phyloP scores from a whole-genome alignment of 2,797 vertebrate genomes.

The Leuciscus waleckii region DNA sequence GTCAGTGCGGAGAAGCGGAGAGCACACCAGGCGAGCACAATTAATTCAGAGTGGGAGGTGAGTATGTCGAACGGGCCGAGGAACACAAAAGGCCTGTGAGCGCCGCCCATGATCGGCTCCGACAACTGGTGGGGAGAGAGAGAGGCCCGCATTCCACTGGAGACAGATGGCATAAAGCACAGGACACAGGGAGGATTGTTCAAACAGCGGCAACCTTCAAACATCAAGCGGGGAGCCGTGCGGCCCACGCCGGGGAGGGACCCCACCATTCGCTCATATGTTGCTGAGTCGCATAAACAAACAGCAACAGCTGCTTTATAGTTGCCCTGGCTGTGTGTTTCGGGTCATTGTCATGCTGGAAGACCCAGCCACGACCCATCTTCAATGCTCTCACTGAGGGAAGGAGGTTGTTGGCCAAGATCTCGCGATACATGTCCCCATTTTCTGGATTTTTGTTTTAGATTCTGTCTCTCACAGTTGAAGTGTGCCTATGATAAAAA shows the following conservation, averaged over 20 bases:
- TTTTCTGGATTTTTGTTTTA: no score
- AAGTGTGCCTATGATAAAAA: no score
- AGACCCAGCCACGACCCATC: no score
- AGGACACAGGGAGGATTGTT: slow-evolving; percentile 99
- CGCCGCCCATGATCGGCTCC: slow-evolving; percentile 83
- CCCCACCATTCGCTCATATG: slow-evolving; percentile 92
- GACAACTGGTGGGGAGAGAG: slow-evolving; percentile 98
- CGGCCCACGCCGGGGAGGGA: slow-evolving; percentile 93
- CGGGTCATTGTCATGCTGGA: no score
- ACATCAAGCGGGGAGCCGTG: slow-evolving; percentile 93
- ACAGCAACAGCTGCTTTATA: slow-evolving; percentile 99
- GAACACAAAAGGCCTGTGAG: slow-evolving; percentile 81
- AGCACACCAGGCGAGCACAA: slow-evolving; percentile 63
- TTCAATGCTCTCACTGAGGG: no score
- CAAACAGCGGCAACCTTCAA: slow-evolving; percentile 99
- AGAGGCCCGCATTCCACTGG: slow-evolving; percentile 98
- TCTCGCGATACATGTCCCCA: no score
- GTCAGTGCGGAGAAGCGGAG: slow-evolving; percentile 54
- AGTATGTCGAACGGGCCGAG: slow-evolving; percentile 80
- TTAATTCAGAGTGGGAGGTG: slow-evolving; percentile 87
- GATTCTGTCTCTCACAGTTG: no score
- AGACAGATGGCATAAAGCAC: slow-evolving; percentile 98
- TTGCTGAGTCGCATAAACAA: slow-evolving; percentile 99
- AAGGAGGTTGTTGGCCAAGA: no score
- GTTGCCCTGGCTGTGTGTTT: no score